A percentile compares a stretch with the other conserved stretches of the same genome.
phyloP scores from a whole-genome alignment of 1,140 invertebrate genomes.

The Drosophila asahinai region DNA sequence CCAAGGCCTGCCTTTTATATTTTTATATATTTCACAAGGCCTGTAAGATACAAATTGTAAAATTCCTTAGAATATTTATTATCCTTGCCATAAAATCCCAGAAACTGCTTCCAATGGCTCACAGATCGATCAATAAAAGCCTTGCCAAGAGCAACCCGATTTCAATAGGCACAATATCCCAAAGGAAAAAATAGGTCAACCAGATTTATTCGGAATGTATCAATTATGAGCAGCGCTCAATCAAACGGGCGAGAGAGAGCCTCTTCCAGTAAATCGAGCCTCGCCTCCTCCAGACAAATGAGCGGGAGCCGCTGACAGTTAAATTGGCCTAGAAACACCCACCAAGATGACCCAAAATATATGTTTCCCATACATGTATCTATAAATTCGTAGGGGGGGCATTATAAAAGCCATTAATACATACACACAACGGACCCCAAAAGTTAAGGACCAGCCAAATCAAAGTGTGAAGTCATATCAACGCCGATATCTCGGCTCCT shows the following conservation, averaged over 20 bases:
- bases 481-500: conserved; percentile 25
- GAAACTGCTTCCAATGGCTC: conserved; percentile 19
- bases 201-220: conserved; percentile 61
- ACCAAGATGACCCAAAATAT: conserved; percentile 19
- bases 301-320: conserved; percentile 67
- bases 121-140: conserved; percentile 55
- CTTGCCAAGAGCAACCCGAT: conserved; percentile 41
- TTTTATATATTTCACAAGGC: neutral
- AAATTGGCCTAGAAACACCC: conserved; percentile 65
- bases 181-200: conserved; percentile 51
- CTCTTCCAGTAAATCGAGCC: conserved; percentile 33
- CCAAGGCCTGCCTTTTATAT: too few species aligned
- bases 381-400: conserved; percentile 58
- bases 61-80: neutral
- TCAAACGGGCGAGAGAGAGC: conserved; percentile 43
- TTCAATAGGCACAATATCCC: conserved; percentile 46
- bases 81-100: conserved; percentile 2
- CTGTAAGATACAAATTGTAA: neutral
- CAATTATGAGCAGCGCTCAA: conserved; percentile 78
- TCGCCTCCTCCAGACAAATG: conserved; percentile 31
- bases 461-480: conserved; percentile 73
- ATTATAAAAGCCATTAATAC: conserved; percentile 80
- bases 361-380: neutral
- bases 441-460: conserved; percentile 48
- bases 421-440: conserved; percentile 31